phyloP scores from a whole-genome alignment of 2,113 vertebrate species.

The Galeopterus variegatus region DNA sequence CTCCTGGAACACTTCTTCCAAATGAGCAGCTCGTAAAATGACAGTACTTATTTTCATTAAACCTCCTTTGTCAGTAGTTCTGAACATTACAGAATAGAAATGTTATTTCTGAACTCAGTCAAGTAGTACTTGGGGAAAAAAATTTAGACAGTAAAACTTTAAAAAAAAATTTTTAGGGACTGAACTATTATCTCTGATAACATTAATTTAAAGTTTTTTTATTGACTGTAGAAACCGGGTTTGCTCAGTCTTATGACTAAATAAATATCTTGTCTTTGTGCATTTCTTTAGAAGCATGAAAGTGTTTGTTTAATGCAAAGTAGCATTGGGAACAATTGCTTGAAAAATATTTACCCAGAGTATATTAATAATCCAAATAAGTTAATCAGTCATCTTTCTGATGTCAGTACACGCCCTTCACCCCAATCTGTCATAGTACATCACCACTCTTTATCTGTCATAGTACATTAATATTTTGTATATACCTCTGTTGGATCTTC shows the following conservation, averaged over 20 bases:
- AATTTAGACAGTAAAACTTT: neutral
- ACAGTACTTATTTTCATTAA: neutral
- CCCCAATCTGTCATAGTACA: neutral
- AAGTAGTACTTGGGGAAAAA: neutral
- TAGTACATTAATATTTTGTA: neutral
- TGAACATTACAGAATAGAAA: neutral
- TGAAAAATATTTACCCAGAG: slow-evolving; percentile 50
- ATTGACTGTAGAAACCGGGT: neutral
- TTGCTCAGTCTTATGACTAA: slow-evolving; percentile 2
- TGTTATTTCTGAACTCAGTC: slow-evolving; percentile 32
- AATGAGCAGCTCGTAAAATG: neutral
- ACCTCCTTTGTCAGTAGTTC: neutral
- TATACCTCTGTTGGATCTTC: neutral
- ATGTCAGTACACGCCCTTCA: neutral
- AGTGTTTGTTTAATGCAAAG: neutral
- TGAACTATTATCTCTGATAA: neutral
- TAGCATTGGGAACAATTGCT: slow-evolving; percentile 19
- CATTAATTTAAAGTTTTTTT: neutral
- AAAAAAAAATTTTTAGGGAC: neutral
- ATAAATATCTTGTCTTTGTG: slow-evolving; percentile 16
- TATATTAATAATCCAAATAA: slow-evolving; percentile 34
- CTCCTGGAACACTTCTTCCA: neutral
- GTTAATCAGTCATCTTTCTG: neutral
- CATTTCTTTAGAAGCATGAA: neutral
- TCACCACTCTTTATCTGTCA: neutral